Conservation (phyloP, 1,140 invertebrate species). For the Uloborus diversus region DNA sequence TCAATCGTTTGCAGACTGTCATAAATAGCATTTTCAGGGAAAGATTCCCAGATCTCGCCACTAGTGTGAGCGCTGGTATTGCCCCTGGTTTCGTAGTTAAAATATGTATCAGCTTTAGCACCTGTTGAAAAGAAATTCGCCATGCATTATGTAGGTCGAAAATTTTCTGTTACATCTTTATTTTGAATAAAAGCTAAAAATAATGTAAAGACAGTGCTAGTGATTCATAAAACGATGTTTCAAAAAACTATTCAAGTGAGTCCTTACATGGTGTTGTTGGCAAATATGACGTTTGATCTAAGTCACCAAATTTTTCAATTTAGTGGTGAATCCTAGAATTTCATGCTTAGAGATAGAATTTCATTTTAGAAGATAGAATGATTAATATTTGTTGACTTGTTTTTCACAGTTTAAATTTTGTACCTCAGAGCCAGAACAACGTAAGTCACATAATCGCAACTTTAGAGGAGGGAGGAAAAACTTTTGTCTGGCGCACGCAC, state of each 20-base stretch:
- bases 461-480: too few relatives aligned
- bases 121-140: neutral
- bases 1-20: neutral
- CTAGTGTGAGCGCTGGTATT: constrained; percentile 40
- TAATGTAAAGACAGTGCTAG: neutral
- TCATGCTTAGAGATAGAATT: too few relatives aligned
- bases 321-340: too few relatives aligned
- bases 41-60: constrained; percentile 14
- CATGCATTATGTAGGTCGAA: neutral
- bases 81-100: constrained; percentile 33
- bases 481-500: too few relatives aligned
- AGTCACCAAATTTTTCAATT: neutral
- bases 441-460: too few relatives aligned
- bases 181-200: neutral
- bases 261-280: neutral
- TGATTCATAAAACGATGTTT: neutral
- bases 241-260: neutral
- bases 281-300: neutral
- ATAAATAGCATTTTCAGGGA: neutral
- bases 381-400: too few relatives aligned
- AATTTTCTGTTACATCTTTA: neutral
- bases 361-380: too few relatives aligned
- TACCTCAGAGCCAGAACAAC: too few relatives aligned
- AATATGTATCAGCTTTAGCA: constrained; percentile 16
- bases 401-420: too few relatives aligned